A percentile compares a stretch with the other conserved stretches of the same genome.
These are phyloP conservation scores for Tipula lateralis DNA, from an alignment of 2,888 invertebrate genomes.

Conservation along the genomic window DNA sequence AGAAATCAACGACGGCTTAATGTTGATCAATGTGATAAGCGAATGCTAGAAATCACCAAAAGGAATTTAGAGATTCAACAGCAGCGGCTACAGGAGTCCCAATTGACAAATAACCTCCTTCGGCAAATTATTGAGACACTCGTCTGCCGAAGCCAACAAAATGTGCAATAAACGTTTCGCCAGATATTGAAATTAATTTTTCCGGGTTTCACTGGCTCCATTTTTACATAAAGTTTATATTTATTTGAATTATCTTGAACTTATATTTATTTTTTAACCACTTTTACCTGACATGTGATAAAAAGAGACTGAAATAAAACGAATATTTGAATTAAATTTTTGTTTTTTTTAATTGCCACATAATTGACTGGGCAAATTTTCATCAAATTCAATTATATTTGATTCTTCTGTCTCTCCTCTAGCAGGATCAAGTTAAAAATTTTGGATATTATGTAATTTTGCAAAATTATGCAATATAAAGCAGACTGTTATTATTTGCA, in stretches of 20 bases:
- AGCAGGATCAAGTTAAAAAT: not conserved
- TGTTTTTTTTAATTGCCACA: not conserved
- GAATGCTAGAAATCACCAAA: not conserved
- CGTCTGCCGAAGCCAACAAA: not conserved
- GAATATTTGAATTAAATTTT: not conserved
- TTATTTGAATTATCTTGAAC: no score
- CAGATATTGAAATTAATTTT: no score
- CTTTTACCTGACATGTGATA: not conserved
- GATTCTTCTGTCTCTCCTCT: not conserved
- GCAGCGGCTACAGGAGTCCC: not conserved
- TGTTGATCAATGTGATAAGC: not conserved
- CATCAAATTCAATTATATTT: not conserved
- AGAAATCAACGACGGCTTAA: not conserved
- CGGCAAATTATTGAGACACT: not conserved
- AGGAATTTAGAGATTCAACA: not conserved
- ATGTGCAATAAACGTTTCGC: no score
- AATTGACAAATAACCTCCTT: not conserved
- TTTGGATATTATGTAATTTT: not conserved
- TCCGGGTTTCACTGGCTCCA: no score
- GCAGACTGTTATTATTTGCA: not conserved
- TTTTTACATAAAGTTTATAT: no score
- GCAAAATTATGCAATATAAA: conserved; percentile 20
- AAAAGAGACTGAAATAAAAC: not conserved
- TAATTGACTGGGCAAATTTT: not conserved
- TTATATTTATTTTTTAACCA: not conserved